Conservation (phyloP, 1,140 invertebrate species). For the Delia radicum region DNA sequence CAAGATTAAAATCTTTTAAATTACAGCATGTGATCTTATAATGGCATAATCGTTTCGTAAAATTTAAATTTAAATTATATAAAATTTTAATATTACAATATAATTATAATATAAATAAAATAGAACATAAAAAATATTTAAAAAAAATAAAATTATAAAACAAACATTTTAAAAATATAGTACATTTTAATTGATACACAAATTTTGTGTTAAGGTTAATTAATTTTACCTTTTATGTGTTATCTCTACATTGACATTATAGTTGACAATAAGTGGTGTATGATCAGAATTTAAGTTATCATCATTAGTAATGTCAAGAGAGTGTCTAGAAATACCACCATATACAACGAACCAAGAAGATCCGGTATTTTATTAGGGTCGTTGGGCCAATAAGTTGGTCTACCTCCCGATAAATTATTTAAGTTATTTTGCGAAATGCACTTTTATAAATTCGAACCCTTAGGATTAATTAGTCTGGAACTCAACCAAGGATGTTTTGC, state of each 20-base stretch:
- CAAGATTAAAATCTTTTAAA: no score
- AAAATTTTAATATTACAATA: no score
- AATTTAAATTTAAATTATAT: no score
- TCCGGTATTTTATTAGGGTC: constrained; percentile 49
- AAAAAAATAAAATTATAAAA: no score
- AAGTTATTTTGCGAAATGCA: constrained; percentile 36
- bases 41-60: no score
- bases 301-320: constrained; percentile 21
- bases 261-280: constrained; percentile 29
- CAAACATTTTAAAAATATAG: no score
- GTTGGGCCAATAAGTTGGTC: constrained; percentile 55
- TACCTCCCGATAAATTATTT: constrained; percentile 37
- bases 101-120: no score
- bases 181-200: no score
- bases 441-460: constrained; percentile 40
- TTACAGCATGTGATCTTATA: no score
- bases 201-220: no score
- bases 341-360: constrained; percentile 49
- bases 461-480: constrained; percentile 45
- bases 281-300: constrained; percentile 30
- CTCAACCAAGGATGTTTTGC: constrained; percentile 54
- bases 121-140: no score
- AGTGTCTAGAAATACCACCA: constrained; percentile 34
- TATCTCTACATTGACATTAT: constrained; percentile 23
- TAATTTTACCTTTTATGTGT: no score